Percentiles rank a stretch among this genome's conserved stretches.
Conservation (phyloP, 1,140 invertebrate genomes). For the Calliphora vicina region DNA sequence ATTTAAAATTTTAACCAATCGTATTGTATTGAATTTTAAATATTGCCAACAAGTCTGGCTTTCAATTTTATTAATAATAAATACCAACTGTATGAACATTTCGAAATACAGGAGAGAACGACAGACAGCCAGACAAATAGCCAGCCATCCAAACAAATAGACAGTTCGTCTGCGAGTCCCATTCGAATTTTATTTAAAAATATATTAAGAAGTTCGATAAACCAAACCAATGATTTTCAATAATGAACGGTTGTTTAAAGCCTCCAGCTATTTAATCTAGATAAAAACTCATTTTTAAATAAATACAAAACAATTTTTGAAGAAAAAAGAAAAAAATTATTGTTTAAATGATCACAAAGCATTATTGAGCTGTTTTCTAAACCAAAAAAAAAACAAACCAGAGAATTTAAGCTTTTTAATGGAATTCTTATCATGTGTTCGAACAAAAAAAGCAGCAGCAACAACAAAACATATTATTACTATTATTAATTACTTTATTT, state of each 20-base stretch:
- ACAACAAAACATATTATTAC: not conserved
- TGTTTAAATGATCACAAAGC: not conserved
- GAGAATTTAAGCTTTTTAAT: conserved; percentile 11
- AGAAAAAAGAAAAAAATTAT: not conserved
- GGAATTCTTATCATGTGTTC: conserved; percentile 8
- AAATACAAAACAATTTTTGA: not conserved
- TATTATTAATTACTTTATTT: not conserved
- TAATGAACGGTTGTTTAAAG: not conserved
- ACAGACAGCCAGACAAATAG: not conserved
- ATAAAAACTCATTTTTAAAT: not conserved
- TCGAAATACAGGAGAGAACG: not conserved
- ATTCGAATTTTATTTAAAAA: not conserved
- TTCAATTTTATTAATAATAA: not conserved
- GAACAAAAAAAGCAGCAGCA: not conserved
- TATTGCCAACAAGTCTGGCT: not conserved
- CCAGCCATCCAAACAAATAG: not conserved
- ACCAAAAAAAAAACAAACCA: not conserved
- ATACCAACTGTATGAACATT: not conserved
- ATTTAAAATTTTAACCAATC: not conserved
- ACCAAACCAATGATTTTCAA: conserved; percentile 13
- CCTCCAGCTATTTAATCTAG: not conserved
- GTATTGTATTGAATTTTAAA: not conserved
- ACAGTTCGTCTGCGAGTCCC: not conserved
- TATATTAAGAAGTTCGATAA: conserved; percentile 14
- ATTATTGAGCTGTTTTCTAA: not conserved